Evolutionary conservation across 2,888 invertebrate genomes (phyloP).

Genomic region (Polydrusus tereticollis): DNA sequence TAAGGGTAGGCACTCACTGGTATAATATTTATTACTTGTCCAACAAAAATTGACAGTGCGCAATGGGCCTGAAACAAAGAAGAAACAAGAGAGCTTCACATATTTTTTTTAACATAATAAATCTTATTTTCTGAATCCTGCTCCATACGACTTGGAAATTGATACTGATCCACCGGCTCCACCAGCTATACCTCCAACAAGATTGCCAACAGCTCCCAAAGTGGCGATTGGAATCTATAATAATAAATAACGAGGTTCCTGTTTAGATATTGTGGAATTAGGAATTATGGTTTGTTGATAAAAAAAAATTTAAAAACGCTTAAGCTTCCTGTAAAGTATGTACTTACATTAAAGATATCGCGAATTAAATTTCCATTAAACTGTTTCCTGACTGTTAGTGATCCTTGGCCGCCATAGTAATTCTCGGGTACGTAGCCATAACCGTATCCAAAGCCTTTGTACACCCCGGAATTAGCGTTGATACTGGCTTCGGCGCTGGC

Average conservation of each 20-base stretch:
- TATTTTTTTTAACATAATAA: too few relatives aligned
- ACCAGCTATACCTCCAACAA: conserved; percentile 71
- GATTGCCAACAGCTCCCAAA: conserved; percentile 74
- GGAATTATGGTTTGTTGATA: too few relatives aligned
- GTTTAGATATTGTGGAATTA: too few relatives aligned
- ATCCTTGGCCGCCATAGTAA: conserved; percentile 41
- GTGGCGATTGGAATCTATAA: conserved; percentile 78
- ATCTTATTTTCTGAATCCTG: not conserved
- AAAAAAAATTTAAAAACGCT: too few relatives aligned
- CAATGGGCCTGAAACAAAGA: too few relatives aligned
- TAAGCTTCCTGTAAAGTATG: not conserved
- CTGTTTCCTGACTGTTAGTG: conserved; percentile 53
- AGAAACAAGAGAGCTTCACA: too few relatives aligned
- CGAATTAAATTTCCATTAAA: conserved; percentile 67
- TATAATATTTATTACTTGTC: too few relatives aligned
- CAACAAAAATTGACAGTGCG: too few relatives aligned
- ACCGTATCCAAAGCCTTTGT: conserved; percentile 46
- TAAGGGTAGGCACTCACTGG: too few relatives aligned
- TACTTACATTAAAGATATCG: conserved; percentile 76
- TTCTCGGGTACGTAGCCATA: conserved; percentile 47
- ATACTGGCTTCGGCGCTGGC: conserved; percentile 24
- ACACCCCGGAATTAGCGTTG: conserved; percentile 42
- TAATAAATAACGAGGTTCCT: not conserved
- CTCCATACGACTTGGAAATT: conserved; percentile 55
- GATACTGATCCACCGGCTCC: conserved; percentile 58